Base-by-base conservation (phyloP, 2,797 vertebrate species). In the Sternotherus odoratus region DNA sequence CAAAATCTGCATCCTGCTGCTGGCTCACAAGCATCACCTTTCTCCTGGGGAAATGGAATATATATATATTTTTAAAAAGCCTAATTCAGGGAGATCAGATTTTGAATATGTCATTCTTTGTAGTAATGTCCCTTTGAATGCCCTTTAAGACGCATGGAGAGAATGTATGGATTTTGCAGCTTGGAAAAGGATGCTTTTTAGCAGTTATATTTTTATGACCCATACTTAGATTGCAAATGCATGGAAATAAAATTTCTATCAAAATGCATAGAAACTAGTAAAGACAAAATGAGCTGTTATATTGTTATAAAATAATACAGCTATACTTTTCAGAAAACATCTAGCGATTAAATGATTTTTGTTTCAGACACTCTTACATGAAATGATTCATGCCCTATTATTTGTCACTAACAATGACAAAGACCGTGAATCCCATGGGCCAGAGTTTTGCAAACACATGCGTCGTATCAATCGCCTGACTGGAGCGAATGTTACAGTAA, bases 391-490 rank as follows among this genome's bases (percentile, higher is more conserved):
- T 12, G 99, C 99, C 2, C 98, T 99, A 90, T 98, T 99, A 60
- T 99, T 99, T 94, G 99, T 99, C 91, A 99, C 99, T 15, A 98
- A 99, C 94, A 99, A 99, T 91, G 98, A 99, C 95, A 98, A 98
- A 89, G 99, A 99, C 94, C 97, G 98, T 13, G 99, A 99, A 19
- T 99, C 99, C 9, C 99, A 99, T 0, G 99, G 99, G 2, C 99
- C 99, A 0, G 99, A 99, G 97, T 99, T 99, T 97, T 98, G 99
- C 97, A 99, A 99, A 92, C 99, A 99, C 84, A 99, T 99, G 99
- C 97, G 97, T 69, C 98, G 99, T 50, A 99, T 99, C 95, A 99
- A 99, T 96, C 60, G 86, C 49, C 96, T 98, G 96, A 99, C 97
- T 2, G 99, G 99, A 93, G 98, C 99, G 17, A 99, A 99, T 10